phyloP scores from a whole-genome alignment of 53 echinoderm and acorn worm species.

The Antedon mediterranea region DNA sequence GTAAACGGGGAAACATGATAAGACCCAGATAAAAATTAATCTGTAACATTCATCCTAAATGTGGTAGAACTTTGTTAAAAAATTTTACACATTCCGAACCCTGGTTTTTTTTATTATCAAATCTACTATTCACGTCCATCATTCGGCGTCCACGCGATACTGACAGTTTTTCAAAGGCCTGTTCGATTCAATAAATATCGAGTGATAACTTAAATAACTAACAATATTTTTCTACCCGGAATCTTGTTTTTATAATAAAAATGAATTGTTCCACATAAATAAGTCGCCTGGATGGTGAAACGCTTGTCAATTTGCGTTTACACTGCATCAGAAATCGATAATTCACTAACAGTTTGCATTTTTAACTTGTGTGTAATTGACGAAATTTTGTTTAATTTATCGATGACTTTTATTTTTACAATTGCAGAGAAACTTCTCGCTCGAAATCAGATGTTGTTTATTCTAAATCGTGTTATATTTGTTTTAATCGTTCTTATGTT shows the following conservation, averaged over 20 bases:
- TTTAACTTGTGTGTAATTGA: not conserved
- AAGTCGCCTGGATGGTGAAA: not conserved
- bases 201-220: not conserved
- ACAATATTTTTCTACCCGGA: not conserved
- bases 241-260: not conserved
- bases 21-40: too few relatives aligned
- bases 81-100: too few relatives aligned
- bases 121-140: not conserved
- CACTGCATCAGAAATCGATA: not conserved
- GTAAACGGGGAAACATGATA: too few relatives aligned
- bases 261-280: not conserved
- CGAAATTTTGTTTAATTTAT: not conserved
- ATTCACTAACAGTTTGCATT: not conserved
- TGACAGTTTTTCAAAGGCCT: not conserved
- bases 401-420: not conserved
- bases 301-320: not conserved
- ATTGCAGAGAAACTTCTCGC: not conserved
- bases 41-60: too few relatives aligned
- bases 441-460: not conserved
- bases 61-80: too few relatives aligned
- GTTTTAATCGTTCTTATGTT: slow-evolving; percentile 1
- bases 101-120: too few relatives aligned
- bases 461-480: not conserved
- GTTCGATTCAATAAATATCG: not conserved
- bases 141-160: not conserved